Base-by-base conservation (phyloP, 2,888 invertebrate species). In the Cosmia pyralina region DNA sequence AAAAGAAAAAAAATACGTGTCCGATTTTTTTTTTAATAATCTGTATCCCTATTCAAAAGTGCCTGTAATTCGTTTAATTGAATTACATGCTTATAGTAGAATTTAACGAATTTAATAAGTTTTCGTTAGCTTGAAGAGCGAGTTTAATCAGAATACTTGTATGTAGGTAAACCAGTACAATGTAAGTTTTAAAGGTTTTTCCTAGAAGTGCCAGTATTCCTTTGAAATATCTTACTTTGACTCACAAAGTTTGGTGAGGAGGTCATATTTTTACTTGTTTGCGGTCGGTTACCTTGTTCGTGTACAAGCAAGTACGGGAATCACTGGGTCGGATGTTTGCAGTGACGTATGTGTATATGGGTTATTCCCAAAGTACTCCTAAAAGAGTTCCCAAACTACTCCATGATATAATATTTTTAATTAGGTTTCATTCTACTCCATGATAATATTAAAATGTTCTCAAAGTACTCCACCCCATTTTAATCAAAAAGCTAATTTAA, bases 141-240 rank as follows among this genome's bases (percentile, higher is more conserved):
- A 50, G 15, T 68, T 4, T 48, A 69, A n/a, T 7, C 28, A 28
- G n/a, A 69, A 22, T 60, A n/a, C 44, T 28, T 22, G 5, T 8
- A n/a, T n/a, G 28, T 22, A 58, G 38, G 63, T 67, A 70, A n/a
- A 55, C 22, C 4, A 7, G 11, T 38, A n/a, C 28, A 66, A 28
- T 46, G 11, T 11, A 50, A 60, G 34, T 28, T n/a, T 60, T 59
- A 17, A 46, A 52, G 1, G 13, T 48, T 41, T 46, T 79, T 81
- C 77, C 15, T 53, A 38, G 68, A 77, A 77, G 6, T 62, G 77
- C 77, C 79, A 79, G 46, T 58, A 34, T 79, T 76, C 59, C n/a
- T 38, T 34, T 22, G 48, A 79, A 68, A 17, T 19, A 62, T 3
- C 34, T 5, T 13, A 53, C 8, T 65, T 81, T 79, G 71, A 81